A percentile compares a stretch with the other conserved stretches of the same genome.
These are phyloP conservation scores for Microtus oregoni DNA, from an alignment of 2,113 vertebrate genomes.

Conservation along the genomic window DNA sequence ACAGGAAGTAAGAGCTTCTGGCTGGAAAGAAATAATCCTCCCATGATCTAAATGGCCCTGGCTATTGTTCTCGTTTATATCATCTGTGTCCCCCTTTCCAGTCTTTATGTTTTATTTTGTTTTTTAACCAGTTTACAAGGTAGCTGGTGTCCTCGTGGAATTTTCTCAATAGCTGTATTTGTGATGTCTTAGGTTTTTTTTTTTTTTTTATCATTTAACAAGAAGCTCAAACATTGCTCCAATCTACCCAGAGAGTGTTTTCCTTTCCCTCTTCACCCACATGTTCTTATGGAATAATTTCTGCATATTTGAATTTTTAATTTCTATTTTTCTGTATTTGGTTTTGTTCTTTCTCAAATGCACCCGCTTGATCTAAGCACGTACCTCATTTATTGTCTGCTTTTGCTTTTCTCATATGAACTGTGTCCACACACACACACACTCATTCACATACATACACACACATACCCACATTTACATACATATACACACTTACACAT, in stretches of 20 bases:
- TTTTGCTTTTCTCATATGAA: constrained; percentile 11
- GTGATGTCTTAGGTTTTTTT: background rate
- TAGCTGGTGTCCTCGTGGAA: background rate
- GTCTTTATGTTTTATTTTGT: background rate
- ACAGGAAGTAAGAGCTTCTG: background rate
- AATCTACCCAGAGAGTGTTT: background rate
- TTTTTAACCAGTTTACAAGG: background rate
- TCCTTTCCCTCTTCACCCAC: background rate
- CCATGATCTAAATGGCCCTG: too few species aligned
- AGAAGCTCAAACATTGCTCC: background rate
- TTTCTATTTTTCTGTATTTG: background rate
- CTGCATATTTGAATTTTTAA: background rate
- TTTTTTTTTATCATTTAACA: background rate
- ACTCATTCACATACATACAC: background rate
- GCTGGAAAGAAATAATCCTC: background rate
- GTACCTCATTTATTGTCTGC: constrained; percentile 9
- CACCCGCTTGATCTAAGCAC: background rate
- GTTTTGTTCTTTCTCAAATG: background rate
- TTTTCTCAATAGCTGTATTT: background rate
- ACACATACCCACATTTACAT: background rate
- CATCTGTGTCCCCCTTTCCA: background rate
- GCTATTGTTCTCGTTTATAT: background rate
- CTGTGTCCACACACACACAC: background rate
- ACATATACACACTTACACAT: background rate
- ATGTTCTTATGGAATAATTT: background rate